phyloP scores from a whole-genome alignment of 2,113 vertebrate genomes.

The Anguilla rostrata region DNA sequence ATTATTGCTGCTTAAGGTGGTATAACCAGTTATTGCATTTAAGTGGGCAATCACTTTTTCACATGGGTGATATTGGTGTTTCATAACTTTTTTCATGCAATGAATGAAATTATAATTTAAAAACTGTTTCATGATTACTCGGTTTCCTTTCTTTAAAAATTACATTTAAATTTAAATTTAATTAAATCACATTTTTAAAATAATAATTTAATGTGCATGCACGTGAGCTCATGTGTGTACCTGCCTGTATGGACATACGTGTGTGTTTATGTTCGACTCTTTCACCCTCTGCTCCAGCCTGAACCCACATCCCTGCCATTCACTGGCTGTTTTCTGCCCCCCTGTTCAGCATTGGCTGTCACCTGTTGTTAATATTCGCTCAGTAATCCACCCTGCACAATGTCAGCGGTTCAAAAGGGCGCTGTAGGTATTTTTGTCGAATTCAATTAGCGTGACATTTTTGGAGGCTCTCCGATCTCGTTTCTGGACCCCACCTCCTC shows the following conservation, averaged over 20 bases:
- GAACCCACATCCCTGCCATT: not conserved
- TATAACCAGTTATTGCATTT: no score
- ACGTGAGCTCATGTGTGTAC: not conserved
- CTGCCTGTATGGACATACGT: not conserved
- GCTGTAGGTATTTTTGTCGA: constrained; percentile 78
- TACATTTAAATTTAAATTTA: no score
- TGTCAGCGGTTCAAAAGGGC: constrained; percentile 84
- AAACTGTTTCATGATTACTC: no score
- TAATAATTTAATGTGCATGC: not conserved
- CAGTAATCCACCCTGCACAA: constrained; percentile 74
- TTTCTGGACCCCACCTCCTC: constrained; percentile 69
- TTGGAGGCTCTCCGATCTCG: constrained; percentile 72
- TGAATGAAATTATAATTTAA: no score
- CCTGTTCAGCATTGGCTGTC: constrained; percentile 52
- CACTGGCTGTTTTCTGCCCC: constrained; percentile 26
- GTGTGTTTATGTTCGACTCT: not conserved
- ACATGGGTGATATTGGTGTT: no score
- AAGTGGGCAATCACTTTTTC: no score
- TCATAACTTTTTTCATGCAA: no score
- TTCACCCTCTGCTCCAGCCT: not conserved
- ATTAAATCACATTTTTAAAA: no score
- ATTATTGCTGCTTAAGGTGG: no score
- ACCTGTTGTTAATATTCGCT: constrained; percentile 82
- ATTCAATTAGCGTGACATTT: constrained; percentile 80
- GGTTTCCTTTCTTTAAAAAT: no score